Percentiles rank a stretch among this genome's conserved stretches.
Evolutionary conservation across 2,113 vertebrate species (phyloP).

Genomic region (Malaclemys terrapin): DNA sequence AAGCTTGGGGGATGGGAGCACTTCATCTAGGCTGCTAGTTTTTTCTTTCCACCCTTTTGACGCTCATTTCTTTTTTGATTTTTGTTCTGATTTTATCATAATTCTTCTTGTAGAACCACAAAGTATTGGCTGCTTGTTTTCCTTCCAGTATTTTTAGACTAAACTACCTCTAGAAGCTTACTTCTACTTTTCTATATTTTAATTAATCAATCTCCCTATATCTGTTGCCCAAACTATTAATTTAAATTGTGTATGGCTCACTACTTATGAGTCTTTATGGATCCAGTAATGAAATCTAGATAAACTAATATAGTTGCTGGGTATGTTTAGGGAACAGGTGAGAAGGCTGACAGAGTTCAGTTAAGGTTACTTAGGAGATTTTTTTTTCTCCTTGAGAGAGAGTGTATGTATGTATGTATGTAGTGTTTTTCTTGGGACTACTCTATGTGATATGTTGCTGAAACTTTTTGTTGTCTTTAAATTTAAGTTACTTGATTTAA

Average conservation of each 20-base stretch:
- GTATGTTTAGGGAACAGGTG: neutral
- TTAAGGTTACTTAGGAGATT: neutral
- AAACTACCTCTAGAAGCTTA: neutral
- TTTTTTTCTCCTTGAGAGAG: neutral
- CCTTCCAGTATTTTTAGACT: neutral
- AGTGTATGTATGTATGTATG: too few relatives aligned
- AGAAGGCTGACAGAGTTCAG: neutral
- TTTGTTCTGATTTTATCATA: neutral
- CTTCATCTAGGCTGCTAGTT: neutral
- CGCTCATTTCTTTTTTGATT: fast-evolving
- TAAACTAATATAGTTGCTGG: neutral
- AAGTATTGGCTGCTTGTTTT: neutral
- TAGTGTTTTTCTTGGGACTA: neutral
- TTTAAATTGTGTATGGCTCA: slow-evolving; percentile 8
- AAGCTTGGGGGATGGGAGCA: neutral
- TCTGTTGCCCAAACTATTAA: fast-evolving
- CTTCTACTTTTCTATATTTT: slow-evolving; percentile 1
- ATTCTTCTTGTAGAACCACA: neutral
- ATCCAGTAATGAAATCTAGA: neutral
- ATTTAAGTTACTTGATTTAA: neutral
- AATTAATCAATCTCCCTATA: neutral
- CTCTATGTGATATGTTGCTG: neutral
- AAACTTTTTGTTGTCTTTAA: neutral
- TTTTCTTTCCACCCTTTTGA: neutral
- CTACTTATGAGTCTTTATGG: neutral